Conservation (phyloP, 2,888 invertebrate species). For the Chironomus riparius region DNA sequence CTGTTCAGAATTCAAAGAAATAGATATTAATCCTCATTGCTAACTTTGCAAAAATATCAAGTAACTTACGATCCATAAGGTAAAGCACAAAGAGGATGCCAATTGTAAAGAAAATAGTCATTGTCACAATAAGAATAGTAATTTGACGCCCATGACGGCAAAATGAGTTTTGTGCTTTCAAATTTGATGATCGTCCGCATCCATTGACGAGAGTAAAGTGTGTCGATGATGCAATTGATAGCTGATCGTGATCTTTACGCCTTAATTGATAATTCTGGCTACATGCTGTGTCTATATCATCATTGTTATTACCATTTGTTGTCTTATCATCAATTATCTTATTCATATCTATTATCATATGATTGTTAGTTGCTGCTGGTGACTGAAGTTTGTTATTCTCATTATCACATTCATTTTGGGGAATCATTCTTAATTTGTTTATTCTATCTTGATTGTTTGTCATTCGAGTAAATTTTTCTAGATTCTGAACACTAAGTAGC, state of each 20-base stretch:
- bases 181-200: slow-evolving; percentile 50
- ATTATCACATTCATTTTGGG: not conserved
- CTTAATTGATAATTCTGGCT: not conserved
- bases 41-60: no score
- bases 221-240: slow-evolving; percentile 74
- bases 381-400: no score
- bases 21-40: no score
- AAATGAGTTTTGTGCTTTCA: slow-evolving; percentile 45
- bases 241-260: slow-evolving; percentile 53
- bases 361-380: no score
- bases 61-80: slow-evolving; percentile 16
- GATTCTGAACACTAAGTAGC: not conserved
- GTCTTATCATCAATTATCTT: not conserved
- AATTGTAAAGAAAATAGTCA: slow-evolving; percentile 15
- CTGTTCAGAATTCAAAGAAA: not conserved
- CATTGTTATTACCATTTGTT: not conserved
- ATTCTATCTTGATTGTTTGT: not conserved
- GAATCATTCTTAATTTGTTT: not conserved
- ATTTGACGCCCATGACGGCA: slow-evolving; percentile 5
- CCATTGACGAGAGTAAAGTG: slow-evolving; percentile 81
- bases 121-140: slow-evolving; percentile 12
- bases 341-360: no score
- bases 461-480: slow-evolving; percentile 8
- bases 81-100: slow-evolving; percentile 4
- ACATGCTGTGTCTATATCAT: not conserved